Evolutionary conservation across 2,888 invertebrate species (phyloP), one percentile per base, ranked within the genome.

Genomic region (Pandemis heparana): DNA sequence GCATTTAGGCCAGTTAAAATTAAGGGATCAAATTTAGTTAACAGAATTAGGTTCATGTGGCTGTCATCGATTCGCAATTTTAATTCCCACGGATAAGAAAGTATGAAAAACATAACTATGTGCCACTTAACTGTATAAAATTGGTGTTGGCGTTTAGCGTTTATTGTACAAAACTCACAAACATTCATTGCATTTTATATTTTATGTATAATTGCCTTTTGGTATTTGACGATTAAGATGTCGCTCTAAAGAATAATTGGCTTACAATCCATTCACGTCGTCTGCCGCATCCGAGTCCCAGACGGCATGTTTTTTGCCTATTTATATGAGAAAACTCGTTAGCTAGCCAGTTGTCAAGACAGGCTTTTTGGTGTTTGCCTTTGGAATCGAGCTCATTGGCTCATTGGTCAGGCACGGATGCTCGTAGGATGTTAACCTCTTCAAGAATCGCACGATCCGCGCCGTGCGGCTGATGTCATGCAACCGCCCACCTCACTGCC

Each of bases 391-490:
- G 81, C 82, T 84, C 79, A 87, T 89, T 87, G 88, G 85, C 80
- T 81, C 80, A 82, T 84, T 84, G 84, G 87, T 82, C 85, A 84
- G 81, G 81, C 85, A 82, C 83, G 82, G 85, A 83, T 84, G 81
- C 79, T 72, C 81, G 82, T 83, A 91, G 92, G 92, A 91, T 92
- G 86, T 92, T 92, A 84, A 92, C 92, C 92, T 92, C 87, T 79
- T 9, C 65, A 76, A 74, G 73, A 75, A 70, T 69, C 78, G 73
- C 75, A 77, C 76, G 81, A 77, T 76, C 63, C 46, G 46, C 80
- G 76, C 77, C 78, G 78, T 81, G 81, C 80, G 79, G 82, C 82
- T 91, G 89, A 91, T 90, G 90, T 92, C 90, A 91, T 87, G 83
- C 84, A 79, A 81, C 73, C 79, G 81, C 87, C 87, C 85, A 85